Conservation (phyloP, 2,888 invertebrate species). For the Melanostoma mellinum region DNA sequence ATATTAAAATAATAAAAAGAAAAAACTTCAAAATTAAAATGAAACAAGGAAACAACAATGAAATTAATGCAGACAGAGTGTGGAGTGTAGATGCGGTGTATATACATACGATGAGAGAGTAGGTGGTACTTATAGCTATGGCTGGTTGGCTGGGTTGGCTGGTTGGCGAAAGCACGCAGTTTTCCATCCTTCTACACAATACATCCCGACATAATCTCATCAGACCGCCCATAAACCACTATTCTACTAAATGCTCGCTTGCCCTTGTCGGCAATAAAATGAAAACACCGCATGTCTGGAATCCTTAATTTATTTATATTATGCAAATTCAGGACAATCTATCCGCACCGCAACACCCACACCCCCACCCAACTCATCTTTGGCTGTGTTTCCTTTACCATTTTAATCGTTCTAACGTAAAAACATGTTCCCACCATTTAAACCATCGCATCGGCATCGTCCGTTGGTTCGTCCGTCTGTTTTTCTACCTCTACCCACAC, state of each 20-base stretch:
- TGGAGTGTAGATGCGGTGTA: not conserved
- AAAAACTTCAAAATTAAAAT: slow-evolving; percentile 26
- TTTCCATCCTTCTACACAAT: not conserved
- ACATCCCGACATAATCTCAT: slow-evolving; percentile 69
- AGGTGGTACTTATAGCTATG: not conserved
- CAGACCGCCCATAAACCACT: slow-evolving; percentile 72
- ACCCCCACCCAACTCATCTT: slow-evolving; percentile 17
- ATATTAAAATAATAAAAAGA: not conserved
- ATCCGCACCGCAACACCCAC: slow-evolving; percentile 67
- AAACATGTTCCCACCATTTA: slow-evolving; percentile 68
- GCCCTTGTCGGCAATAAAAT: slow-evolving; percentile 72
- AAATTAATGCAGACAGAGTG: slow-evolving; percentile 39
- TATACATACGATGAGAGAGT: not conserved
- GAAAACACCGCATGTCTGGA: slow-evolving; percentile 73
- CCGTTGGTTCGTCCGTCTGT: not conserved
- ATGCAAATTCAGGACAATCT: slow-evolving; percentile 73
- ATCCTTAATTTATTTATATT: slow-evolving; percentile 73
- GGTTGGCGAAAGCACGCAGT: slow-evolving; percentile 23
- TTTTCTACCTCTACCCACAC: not conserved
- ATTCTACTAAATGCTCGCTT: slow-evolving; percentile 56
- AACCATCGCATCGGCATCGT: slow-evolving; percentile 2
- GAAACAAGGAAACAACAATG: slow-evolving; percentile 45
- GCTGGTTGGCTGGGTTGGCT: slow-evolving; percentile 8
- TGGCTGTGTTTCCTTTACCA: slow-evolving; percentile 39
- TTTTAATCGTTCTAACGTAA: slow-evolving; percentile 68